Evolutionary conservation across 2,113 vertebrate genomes (phyloP).

Genomic region (Seriola quinqueradiata): DNA sequence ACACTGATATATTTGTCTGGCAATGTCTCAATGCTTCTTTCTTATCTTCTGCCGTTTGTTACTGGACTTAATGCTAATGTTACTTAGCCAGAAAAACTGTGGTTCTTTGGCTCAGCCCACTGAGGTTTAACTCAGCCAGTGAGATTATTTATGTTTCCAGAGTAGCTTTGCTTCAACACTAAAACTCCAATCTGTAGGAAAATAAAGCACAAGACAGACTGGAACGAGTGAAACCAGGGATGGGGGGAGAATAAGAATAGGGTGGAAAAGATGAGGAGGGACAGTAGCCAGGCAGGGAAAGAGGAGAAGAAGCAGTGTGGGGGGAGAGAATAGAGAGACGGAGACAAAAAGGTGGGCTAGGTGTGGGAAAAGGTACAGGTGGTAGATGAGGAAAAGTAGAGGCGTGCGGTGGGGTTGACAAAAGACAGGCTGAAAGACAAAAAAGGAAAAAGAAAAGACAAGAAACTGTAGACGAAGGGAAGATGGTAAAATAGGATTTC

Average conservation of each 20-base stretch:
- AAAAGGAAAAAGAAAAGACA: not conserved
- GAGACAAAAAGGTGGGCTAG: slow-evolving; percentile 57
- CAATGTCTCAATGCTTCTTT: slow-evolving; percentile 2
- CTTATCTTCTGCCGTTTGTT: slow-evolving; percentile 17
- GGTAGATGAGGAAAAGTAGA: slow-evolving; percentile 27
- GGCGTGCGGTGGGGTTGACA: not conserved
- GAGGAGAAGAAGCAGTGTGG: slow-evolving; percentile 56
- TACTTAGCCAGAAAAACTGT: slow-evolving; percentile 27
- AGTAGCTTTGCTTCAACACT: slow-evolving; percentile 12
- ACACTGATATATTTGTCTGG: slow-evolving; percentile 6
- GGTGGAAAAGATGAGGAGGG: slow-evolving; percentile 55
- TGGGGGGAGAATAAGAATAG: slow-evolving; percentile 23
- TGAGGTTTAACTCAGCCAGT: slow-evolving; percentile 42
- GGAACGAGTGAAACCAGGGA: slow-evolving; percentile 42
- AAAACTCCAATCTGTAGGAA: slow-evolving; percentile 48
- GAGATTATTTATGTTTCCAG: slow-evolving; percentile 67
- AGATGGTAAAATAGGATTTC: slow-evolving; percentile 26
- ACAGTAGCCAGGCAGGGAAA: slow-evolving; percentile 58
- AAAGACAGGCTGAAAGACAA: slow-evolving; percentile 24
- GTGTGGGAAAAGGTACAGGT: slow-evolving; percentile 57
- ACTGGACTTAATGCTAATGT: slow-evolving; percentile 1
- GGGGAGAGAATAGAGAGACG: slow-evolving; percentile 48
- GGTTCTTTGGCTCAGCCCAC: slow-evolving; percentile 19
- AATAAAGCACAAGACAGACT: slow-evolving; percentile 35
- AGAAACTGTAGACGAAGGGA: slow-evolving; percentile 29